Conservation (phyloP, 2,113 vertebrate genomes). For the Lycocorax pyrrhopterus region DNA sequence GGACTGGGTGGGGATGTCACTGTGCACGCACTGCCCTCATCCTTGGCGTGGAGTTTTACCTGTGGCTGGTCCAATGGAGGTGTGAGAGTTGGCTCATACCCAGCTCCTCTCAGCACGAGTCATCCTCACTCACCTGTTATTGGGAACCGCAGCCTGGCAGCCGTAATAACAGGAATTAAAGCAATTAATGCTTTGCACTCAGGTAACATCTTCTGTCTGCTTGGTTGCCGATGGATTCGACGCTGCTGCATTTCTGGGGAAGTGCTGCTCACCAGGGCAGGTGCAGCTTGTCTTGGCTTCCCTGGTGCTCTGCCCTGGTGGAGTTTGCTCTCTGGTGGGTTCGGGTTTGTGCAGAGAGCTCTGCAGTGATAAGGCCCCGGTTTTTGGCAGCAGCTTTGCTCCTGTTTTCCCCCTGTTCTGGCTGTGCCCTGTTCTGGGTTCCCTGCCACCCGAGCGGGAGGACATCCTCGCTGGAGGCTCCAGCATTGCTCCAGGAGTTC, state of each 20-base stretch:
- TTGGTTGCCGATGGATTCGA: neutral
- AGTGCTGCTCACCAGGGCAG: neutral
- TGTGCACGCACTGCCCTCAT: neutral
- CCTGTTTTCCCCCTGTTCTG: neutral
- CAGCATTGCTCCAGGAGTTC: neutral
- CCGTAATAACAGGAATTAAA: neutral
- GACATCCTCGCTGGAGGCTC: neutral
- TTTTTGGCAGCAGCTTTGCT: neutral
- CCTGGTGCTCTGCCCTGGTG: neutral
- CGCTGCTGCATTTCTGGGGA: neutral
- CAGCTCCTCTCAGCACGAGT: neutral
- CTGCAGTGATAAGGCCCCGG: rapidly evolving
- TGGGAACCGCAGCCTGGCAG: neutral
- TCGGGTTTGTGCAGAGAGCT: neutral
- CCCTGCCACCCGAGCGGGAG: rapidly evolving
- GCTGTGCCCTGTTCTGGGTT: neutral
- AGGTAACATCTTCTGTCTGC: neutral
- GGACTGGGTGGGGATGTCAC: neutral
- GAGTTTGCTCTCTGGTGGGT: rapidly evolving
- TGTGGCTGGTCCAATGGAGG: rapidly evolving
- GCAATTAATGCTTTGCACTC: neutral
- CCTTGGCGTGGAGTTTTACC: neutral
- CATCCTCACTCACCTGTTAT: neutral
- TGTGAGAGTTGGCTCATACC: neutral
- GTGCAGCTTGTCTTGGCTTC: neutral